Percentiles rank a stretch among this genome's conserved stretches.
These are phyloP conservation scores for Rhinatrema bivittatum DNA, from an alignment of 2,797 vertebrate genomes.

Conservation along the genomic window DNA sequence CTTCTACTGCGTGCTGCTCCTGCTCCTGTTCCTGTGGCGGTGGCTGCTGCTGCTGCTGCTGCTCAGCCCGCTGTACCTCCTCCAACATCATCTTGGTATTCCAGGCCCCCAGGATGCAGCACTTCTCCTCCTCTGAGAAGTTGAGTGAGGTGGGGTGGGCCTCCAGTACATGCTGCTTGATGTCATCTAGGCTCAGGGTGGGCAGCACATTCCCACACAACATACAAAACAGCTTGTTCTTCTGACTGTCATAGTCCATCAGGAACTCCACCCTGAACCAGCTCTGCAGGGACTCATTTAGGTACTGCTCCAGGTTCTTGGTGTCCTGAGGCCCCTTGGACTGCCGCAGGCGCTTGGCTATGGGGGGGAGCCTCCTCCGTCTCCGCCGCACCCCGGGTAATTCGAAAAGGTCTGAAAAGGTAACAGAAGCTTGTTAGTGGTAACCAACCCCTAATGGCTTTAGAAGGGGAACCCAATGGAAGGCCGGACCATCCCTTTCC, in stretches of 20 bases:
- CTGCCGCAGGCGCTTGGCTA: constrained; percentile 27
- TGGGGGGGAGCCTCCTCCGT: constrained; percentile 21
- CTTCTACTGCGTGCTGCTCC: no score
- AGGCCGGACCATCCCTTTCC: no score
- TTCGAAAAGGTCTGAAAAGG: no score
- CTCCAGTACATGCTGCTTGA: constrained; percentile 79
- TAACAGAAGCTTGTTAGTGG: no score
- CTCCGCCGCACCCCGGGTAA: constrained; percentile 14
- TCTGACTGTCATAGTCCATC: constrained; percentile 84
- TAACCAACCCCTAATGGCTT: no score
- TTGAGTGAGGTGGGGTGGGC: constrained; percentile 76
- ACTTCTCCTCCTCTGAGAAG: constrained; percentile 75
- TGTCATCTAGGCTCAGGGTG: constrained; percentile 81
- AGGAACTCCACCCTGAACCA: constrained; percentile 88
- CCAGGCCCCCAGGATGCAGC: constrained; percentile 80
- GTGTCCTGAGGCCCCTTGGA: constrained; percentile 43
- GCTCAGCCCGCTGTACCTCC: neutral
- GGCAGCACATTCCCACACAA: constrained; percentile 74
- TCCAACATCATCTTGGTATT: constrained; percentile 7
- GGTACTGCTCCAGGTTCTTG: constrained; percentile 69
- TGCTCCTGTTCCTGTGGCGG: no score
- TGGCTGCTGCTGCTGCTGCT: no score
- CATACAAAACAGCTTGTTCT: constrained; percentile 77
- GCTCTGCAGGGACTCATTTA: constrained; percentile 82
- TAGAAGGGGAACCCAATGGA: no score